Conservation (phyloP, 1,140 invertebrate species). For the Drosophila busckii region DNA sequence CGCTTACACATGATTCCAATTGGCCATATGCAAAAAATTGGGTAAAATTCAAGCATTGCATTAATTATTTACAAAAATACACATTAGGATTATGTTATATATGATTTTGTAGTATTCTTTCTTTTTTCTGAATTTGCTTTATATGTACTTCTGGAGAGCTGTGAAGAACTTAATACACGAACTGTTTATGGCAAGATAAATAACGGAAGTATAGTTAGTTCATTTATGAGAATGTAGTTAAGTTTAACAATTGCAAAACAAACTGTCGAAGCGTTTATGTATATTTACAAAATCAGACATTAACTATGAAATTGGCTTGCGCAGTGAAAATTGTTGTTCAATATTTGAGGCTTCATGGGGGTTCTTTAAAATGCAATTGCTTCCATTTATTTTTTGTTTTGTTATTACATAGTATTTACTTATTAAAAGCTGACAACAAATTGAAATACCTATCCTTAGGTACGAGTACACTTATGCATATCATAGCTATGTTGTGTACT, state of each 20-base stretch:
- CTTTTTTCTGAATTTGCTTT: constrained; percentile 18
- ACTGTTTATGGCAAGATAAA: constrained; percentile 38
- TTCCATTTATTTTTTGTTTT: constrained; percentile 44
- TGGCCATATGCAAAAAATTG: constrained; percentile 51
- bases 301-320: constrained; percentile 11
- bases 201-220: constrained; percentile 25
- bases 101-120: constrained; percentile 25
- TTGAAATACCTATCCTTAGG: constrained; percentile 70
- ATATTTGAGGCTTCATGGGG: constrained; percentile 21
- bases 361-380: constrained; percentile 53
- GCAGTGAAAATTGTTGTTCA: constrained; percentile 10
- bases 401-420: constrained; percentile 57
- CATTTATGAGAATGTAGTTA: constrained; percentile 53
- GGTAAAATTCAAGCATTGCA: constrained; percentile 64
- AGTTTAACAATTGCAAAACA: constrained; percentile 72
- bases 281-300: constrained; percentile 3
- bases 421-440: constrained; percentile 76
- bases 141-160: constrained; percentile 47
- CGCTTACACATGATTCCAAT: constrained; percentile 39
- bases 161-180: constrained; percentile 32
- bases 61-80: constrained; percentile 74
- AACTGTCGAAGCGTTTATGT: constrained; percentile 44
- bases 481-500: no score
- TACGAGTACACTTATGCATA: constrained; percentile 73
- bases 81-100: constrained; percentile 35